A percentile compares a stretch with the other conserved stretches of the same genome.
phyloP scores from a whole-genome alignment of 2,113 vertebrate species.

The Spermophilus dauricus region DNA sequence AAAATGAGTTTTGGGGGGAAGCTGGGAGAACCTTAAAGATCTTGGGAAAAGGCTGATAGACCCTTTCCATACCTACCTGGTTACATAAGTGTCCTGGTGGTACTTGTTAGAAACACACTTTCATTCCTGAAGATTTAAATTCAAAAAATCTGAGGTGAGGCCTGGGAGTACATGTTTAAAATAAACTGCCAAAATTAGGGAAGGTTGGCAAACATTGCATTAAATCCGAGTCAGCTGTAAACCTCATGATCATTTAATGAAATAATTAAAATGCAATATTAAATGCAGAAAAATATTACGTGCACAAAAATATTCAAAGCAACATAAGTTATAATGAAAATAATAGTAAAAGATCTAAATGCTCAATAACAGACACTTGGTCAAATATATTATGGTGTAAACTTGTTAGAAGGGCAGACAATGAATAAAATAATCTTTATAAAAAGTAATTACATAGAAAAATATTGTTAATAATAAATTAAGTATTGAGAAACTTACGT shows the following conservation, averaged over 20 bases:
- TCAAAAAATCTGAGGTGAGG: background rate
- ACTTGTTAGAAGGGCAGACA: background rate
- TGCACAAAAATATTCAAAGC: background rate
- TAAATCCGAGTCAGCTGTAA: background rate
- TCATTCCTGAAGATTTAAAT: background rate
- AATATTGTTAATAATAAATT: conserved; percentile 9
- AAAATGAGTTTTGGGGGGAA: background rate
- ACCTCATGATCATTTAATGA: background rate
- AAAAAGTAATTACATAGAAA: background rate
- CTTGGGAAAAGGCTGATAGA: background rate
- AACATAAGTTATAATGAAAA: conserved; percentile 18
- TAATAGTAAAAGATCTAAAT: background rate
- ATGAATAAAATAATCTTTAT: background rate
- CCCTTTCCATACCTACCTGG: background rate
- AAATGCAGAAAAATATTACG: background rate
- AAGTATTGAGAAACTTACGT: background rate
- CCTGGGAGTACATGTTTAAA: background rate
- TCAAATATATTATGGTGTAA: background rate
- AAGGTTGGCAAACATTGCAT: background rate
- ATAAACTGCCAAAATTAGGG: background rate
- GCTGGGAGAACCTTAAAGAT: background rate
- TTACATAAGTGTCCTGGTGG: background rate
- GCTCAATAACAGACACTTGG: background rate
- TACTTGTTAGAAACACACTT: background rate
- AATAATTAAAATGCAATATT: background rate